A percentile compares a stretch with the other conserved stretches of the same genome.
These are phyloP conservation scores for Hyperoplus immaculatus DNA, from an alignment of 2,797 vertebrate genomes.

Conservation along the genomic window DNA sequence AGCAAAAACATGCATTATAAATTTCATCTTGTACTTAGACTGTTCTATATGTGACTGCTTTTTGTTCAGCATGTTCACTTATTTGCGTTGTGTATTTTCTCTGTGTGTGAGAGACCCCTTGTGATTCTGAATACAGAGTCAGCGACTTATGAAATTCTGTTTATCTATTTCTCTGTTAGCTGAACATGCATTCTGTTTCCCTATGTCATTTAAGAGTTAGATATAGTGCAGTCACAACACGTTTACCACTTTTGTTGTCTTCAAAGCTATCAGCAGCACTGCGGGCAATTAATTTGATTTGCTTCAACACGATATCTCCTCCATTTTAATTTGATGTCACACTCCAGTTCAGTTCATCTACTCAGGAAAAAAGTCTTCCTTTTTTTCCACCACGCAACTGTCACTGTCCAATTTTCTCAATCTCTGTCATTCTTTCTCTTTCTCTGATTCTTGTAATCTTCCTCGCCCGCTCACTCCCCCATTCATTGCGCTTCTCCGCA, in stretches of 20 bases:
- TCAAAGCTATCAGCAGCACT: slow-evolving; percentile 53
- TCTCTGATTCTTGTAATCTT: slow-evolving; percentile 72
- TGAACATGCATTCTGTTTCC: slow-evolving; percentile 15
- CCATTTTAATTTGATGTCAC: slow-evolving; percentile 74
- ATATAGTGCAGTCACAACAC: slow-evolving; percentile 51
- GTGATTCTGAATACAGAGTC: slow-evolving; percentile 25
- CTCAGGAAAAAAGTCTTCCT: slow-evolving; percentile 34
- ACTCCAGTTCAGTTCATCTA: slow-evolving; percentile 71
- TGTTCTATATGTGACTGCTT: slow-evolving; percentile 44
- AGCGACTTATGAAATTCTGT: slow-evolving; percentile 11
- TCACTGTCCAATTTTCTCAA: slow-evolving; percentile 79
- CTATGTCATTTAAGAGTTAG: slow-evolving; percentile 19
- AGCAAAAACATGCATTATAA: slow-evolving; percentile 77
- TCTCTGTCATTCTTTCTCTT: slow-evolving; percentile 69
- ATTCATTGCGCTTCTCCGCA: slow-evolving; percentile 56
- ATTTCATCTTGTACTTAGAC: slow-evolving; percentile 72
- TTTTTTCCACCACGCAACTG: slow-evolving; percentile 65
- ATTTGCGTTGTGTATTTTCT: slow-evolving; percentile 36
- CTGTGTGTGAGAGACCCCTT: slow-evolving; percentile 11
- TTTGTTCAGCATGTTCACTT: slow-evolving; percentile 42
- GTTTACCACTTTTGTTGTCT: slow-evolving; percentile 59
- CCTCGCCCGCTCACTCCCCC: slow-evolving; percentile 55
- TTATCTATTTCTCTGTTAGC: background rate
- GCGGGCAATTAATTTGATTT: slow-evolving; percentile 75
- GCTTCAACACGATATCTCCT: slow-evolving; percentile 48